Conservation (phyloP, 2,113 vertebrate species). For the Plecturocebus donacophilus region DNA sequence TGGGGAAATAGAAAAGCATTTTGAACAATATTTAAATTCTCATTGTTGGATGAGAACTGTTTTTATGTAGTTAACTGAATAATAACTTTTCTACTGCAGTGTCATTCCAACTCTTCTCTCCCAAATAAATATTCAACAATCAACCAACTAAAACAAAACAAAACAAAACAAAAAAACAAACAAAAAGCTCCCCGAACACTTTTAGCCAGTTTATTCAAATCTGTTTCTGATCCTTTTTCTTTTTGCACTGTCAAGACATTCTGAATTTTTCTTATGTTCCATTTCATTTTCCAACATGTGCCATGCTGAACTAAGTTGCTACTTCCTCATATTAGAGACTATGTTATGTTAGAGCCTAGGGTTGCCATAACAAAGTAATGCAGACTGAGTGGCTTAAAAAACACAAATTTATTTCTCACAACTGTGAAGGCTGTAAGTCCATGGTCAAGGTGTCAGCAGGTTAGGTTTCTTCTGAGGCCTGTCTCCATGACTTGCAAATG, state of each 20-base stretch:
- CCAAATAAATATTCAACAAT: not conserved
- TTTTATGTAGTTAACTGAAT: not conserved
- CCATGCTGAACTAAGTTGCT: not conserved
- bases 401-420: not conserved
- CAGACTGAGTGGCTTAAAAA: not conserved
- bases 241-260: not conserved
- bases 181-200: not conserved
- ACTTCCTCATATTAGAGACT: not conserved
- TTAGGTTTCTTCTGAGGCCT: not conserved
- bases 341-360: not conserved
- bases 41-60: not conserved
- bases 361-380: not conserved
- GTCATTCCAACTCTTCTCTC: not conserved
- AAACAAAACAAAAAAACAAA: not conserved
- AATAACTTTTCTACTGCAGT: not conserved
- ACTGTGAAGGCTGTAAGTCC: not conserved
- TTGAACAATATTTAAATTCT: not conserved
- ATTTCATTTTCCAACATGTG: not conserved
- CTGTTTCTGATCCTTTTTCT: not conserved
- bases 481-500: not conserved
- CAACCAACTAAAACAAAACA: not conserved
- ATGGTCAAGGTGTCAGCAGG: not conserved
- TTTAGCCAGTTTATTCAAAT: not conserved
- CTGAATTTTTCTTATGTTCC: not conserved
- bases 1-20: not conserved